Conservation (phyloP, 2,888 invertebrate species). For the Maniola hyperantus region DNA sequence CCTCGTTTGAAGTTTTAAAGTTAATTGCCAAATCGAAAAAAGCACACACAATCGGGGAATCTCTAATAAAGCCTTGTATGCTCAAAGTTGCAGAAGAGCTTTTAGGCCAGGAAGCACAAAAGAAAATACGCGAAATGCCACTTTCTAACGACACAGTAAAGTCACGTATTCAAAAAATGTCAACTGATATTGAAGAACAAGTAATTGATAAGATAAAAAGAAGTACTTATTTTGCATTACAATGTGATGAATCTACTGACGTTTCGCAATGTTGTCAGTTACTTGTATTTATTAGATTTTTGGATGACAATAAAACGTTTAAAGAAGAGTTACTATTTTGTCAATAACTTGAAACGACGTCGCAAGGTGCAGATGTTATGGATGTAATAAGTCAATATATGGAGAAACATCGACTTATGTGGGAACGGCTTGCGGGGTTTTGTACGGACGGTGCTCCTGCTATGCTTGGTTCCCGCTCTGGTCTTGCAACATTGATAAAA, state of each 20-base stretch:
- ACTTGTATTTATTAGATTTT: constrained; percentile 40
- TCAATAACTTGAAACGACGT: constrained; percentile 20
- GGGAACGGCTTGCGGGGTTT: constrained; percentile 40
- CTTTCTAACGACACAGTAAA: constrained; percentile 41
- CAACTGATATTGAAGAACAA: constrained; percentile 35
- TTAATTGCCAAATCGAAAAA: constrained; percentile 39
- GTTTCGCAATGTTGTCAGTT: constrained; percentile 41
- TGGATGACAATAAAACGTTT: constrained; percentile 25
- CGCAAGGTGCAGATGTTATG: constrained; percentile 36
- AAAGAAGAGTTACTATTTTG: constrained; percentile 35
- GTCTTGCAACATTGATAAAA: constrained; percentile 36
- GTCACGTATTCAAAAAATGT: constrained; percentile 32
- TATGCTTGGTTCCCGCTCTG: constrained; percentile 42
- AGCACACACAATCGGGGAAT: constrained; percentile 39
- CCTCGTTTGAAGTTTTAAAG: constrained; percentile 28
- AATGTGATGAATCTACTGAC: constrained; percentile 42
- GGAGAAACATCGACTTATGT: constrained; percentile 38
- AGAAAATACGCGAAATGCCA: constrained; percentile 38
- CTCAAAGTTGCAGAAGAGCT: constrained; percentile 38
- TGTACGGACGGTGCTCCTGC: constrained; percentile 44
- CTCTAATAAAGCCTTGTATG: constrained; percentile 40
- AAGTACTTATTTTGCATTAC: constrained; percentile 37
- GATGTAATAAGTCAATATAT: constrained; percentile 35
- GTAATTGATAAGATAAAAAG: constrained; percentile 25
- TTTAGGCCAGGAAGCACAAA: constrained; percentile 32